Base-by-base conservation (phyloP, 2,797 vertebrate genomes). In the Dryobates pubescens region DNA sequence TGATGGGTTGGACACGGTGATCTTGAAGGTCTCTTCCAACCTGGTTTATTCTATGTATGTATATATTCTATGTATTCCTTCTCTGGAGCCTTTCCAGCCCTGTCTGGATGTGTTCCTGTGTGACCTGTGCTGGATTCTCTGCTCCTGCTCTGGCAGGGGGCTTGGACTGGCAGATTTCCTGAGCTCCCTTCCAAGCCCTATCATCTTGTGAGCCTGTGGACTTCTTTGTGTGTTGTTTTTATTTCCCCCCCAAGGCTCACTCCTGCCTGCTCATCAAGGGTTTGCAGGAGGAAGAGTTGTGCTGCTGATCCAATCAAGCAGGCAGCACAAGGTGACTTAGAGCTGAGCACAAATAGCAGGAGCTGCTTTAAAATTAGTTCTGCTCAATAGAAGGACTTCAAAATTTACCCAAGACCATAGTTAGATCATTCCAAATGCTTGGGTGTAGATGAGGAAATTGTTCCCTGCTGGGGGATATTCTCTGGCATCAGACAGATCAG, bases 351-450 rank as follows among this genome's bases (percentile, higher is more conserved):
- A 56, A 90, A 91, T 0, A 82, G 56, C 26, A 43, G 86, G 49
- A 2, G 5, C 14, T 77, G 80, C 61, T 76, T 84, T 89, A 32
- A 79, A 91, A 92, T 91, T 77, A 92, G 47, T 41, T 67, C 76
- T 86, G 81, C 34, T 94, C 84, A 64, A 91, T 82, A 59, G 0
- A 43, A 64, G 11, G 56, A 45, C 81, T 80, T 87, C n/a, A 87
- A 89, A 82, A 74, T 72, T 87, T 75, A 87, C 69, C 58, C 84
- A 68, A 89, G 88, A 86, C 58, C 91, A 82, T 30, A 57, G 67
- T 41, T 29, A 9, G 65, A 71, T 87, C 89, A 90, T 94, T 93
- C 85, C 84, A 72, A 81, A 78, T 90, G 76, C 80, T 43, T 15
- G 41, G 56, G 24, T 30, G 18, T 36, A 75, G 32, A 70, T 86